Base-by-base conservation (phyloP, 2,888 invertebrate genomes). In the Phasia obesa region DNA sequence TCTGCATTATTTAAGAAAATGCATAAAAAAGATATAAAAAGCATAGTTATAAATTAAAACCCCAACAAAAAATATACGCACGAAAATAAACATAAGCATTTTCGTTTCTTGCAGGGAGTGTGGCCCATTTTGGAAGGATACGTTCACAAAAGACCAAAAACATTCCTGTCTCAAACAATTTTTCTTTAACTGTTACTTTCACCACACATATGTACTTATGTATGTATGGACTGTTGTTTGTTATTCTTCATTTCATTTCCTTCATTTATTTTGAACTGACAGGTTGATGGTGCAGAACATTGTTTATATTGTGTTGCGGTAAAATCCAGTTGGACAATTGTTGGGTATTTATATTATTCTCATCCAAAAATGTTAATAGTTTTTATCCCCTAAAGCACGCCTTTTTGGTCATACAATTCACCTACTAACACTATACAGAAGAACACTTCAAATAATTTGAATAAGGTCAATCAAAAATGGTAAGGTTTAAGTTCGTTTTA, bases 261-360 rank as follows among this genome's bases (percentile, higher is more conserved):
- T 59, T 71, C 57, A 55, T 71, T 79, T 42, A 67, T 73, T 79
- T 79, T 47, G 47, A 65, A 75, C 75, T 79, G 83, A 83, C 83
- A 83, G 79, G 83, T 83, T 83, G 83, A 83, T 79, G 79, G 83
- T 67, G 83, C 83, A 83, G 70, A 76, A 75, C 83, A 83, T 71
- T 76, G 83, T 78, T 83, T 83, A 70, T 83, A 44, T 67, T 70
- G 69, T 64, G 64, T 73, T 75, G 83, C 65, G 79, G 75, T 83
- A 67, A 71, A 76, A 75, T 69, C 47, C 79, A 75, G 53, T 75
- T 79, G 75, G 70, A 76, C 55, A 62, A 67, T 70, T 27, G 77
- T 70, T 70, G 13, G 44, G 31, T 55, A 55, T 77, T 77, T 77
- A 70, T 55, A 71, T 75, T 67, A 55, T 57, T 53, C 60, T 67